Conservation (phyloP, 2,888 invertebrate species). For the Petrolisthes cinctipes region DNA sequence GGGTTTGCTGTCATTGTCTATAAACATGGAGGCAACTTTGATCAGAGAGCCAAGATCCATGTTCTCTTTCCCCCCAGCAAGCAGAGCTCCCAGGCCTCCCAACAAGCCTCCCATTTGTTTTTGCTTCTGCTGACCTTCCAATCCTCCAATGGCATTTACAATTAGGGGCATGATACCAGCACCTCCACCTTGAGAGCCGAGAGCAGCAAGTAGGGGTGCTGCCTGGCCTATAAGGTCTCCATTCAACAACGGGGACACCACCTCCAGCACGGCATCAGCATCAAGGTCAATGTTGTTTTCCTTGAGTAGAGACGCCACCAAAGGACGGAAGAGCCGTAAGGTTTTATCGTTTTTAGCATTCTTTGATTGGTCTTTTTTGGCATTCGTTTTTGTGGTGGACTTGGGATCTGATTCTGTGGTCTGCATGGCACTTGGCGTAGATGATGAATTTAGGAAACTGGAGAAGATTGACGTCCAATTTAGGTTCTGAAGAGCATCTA, state of each 20-base stretch:
- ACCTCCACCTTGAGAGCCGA: constrained; percentile 15
- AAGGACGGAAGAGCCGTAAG: constrained; percentile 38
- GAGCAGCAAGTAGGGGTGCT: constrained; percentile 32
- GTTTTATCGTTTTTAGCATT: constrained; percentile 27
- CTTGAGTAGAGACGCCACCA: constrained; percentile 44
- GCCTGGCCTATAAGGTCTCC: constrained; percentile 31
- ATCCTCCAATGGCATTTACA: neutral
- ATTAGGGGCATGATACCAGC: neutral
- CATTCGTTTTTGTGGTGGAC: neutral
- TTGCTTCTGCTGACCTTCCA: neutral
- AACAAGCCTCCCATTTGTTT: constrained; percentile 22
- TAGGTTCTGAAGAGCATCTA: constrained; percentile 13
- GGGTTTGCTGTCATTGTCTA: neutral
- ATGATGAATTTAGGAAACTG: constrained; percentile 16
- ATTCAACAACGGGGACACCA: constrained; percentile 39
- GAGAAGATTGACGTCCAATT: constrained; percentile 13
- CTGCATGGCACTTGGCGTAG: neutral
- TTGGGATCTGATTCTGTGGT: neutral
- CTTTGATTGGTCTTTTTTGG: neutral
- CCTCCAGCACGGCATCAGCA: constrained; percentile 53
- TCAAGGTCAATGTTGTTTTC: constrained; percentile 54
- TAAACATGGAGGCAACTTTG: constrained; percentile 35
- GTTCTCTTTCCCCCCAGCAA: constrained; percentile 25
- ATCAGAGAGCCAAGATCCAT: constrained; percentile 28
- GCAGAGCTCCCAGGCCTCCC: constrained; percentile 24